These are phyloP conservation scores for Euphydryas editha DNA, from an alignment of 2,888 invertebrate species.

Conservation along the genomic window DNA sequence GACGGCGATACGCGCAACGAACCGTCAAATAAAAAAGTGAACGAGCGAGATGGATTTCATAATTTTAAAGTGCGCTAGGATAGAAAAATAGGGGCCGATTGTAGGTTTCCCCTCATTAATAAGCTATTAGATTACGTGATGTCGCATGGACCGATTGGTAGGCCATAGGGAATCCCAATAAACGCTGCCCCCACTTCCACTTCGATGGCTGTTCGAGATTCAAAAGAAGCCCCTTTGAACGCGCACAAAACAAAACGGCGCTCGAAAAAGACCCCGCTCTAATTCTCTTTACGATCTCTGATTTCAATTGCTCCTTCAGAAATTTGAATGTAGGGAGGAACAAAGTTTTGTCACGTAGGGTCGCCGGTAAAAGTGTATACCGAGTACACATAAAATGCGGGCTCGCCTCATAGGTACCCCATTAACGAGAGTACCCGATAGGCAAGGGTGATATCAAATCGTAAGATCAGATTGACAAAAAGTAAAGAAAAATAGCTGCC, in stretches of 20 bases:
- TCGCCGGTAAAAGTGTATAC: conserved; percentile 66
- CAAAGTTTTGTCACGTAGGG: conserved; percentile 83
- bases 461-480: conserved; percentile 79
- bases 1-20: conserved; percentile 68
- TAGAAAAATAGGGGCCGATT: conserved; percentile 78
- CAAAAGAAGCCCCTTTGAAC: conserved; percentile 81
- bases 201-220: conserved; percentile 80
- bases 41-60: conserved; percentile 67
- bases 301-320: conserved; percentile 84
- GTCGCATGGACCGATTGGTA: conserved; percentile 79
- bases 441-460: conserved; percentile 75
- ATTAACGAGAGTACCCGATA: conserved; percentile 79
- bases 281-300: conserved; percentile 84
- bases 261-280: conserved; percentile 80
- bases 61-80: conserved; percentile 76
- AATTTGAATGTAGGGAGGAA: conserved; percentile 83
- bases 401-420: conserved; percentile 78
- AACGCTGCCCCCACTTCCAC: conserved; percentile 81
- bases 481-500: conserved; percentile 63
- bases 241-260: conserved; percentile 79
- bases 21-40: conserved; percentile 57
- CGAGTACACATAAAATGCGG: conserved; percentile 77
- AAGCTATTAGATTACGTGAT: conserved; percentile 83
- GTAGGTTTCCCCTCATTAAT: conserved; percentile 81
- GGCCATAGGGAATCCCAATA: conserved; percentile 81